These are phyloP conservation scores for Mongoloraphidia duomilia DNA, from an alignment of 2,888 invertebrate genomes.

Conservation along the genomic window DNA sequence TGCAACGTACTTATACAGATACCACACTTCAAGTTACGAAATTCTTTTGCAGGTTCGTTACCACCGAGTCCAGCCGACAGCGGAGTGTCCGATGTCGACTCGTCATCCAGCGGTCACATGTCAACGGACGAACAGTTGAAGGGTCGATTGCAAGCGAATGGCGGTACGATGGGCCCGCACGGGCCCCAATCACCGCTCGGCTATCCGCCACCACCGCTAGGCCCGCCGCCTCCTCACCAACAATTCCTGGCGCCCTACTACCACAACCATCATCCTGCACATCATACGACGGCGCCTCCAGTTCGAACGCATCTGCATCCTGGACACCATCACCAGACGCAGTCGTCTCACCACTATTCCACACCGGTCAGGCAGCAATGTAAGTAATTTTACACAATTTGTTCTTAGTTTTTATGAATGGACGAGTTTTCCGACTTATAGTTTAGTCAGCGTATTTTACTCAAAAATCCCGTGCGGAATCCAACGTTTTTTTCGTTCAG, in stretches of 20 bases:
- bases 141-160: slow-evolving; percentile 58
- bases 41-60: slow-evolving; percentile 63
- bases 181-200: slow-evolving; percentile 27
- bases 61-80: slow-evolving; percentile 96
- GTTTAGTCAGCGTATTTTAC: no score
- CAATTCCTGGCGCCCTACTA: slow-evolving; percentile 53
- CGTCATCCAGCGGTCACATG: slow-evolving; percentile 64
- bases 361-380: slow-evolving; percentile 21
- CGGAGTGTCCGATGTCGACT: slow-evolving; percentile 93
- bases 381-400: slow-evolving; percentile 17
- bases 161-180: slow-evolving; percentile 18
- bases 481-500: no score
- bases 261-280: slow-evolving; percentile 37
- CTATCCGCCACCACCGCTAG: slow-evolving; percentile 27
- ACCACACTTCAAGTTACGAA: background rate
- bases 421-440: slow-evolving; percentile 1
- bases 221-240: slow-evolving; percentile 24
- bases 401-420: slow-evolving; percentile 1
- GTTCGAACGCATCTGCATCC: slow-evolving; percentile 17
- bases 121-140: slow-evolving; percentile 73
- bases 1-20: background rate
- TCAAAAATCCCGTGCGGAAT: no score
- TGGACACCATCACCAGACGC: slow-evolving; percentile 12
- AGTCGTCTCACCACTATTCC: slow-evolving; percentile 18
- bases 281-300: slow-evolving; percentile 2